These are phyloP conservation scores for Microtus richardsoni DNA, from an alignment of 2,113 vertebrate species.

Conservation along the genomic window DNA sequence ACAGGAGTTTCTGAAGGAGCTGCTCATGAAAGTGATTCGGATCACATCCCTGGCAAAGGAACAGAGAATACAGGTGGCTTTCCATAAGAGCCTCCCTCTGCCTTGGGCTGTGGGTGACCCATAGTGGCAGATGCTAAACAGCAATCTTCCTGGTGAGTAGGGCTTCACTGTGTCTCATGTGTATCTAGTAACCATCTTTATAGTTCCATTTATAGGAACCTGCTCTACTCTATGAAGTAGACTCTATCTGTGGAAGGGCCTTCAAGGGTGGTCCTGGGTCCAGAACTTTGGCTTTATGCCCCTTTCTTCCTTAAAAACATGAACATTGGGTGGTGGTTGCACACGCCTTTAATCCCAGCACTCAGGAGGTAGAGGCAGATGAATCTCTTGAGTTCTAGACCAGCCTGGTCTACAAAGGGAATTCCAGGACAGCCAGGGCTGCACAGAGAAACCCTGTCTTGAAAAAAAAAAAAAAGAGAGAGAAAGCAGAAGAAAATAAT, in stretches of 20 bases:
- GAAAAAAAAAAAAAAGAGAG: too few species aligned
- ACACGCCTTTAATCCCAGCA: background rate
- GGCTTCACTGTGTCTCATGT: background rate
- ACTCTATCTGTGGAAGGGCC: background rate
- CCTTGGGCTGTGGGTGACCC: background rate
- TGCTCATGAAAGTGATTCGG: conserved; percentile 62
- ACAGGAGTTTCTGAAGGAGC: conserved; percentile 74
- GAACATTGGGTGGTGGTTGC: background rate
- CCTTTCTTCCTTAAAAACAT: background rate
- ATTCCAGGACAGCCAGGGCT: background rate
- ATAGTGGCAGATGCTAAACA: fast-evolving
- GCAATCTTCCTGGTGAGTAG: background rate
- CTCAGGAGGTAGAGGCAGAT: background rate
- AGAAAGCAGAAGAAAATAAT: too few species aligned
- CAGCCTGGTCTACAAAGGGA: background rate
- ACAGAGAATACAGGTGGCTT: fast-evolving
- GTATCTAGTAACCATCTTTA: background rate
- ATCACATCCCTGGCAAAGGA: conserved; percentile 79
- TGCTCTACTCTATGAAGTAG: background rate
- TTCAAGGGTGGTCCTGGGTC: too few species aligned
- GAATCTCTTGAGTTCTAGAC: background rate
- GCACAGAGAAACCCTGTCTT: background rate
- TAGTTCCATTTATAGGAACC: background rate
- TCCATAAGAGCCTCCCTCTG: background rate
- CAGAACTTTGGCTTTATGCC: fast-evolving